Evolutionary conservation across 1,140 invertebrate species (phyloP).

Genomic region (Hylyphantes graminicola): DNA sequence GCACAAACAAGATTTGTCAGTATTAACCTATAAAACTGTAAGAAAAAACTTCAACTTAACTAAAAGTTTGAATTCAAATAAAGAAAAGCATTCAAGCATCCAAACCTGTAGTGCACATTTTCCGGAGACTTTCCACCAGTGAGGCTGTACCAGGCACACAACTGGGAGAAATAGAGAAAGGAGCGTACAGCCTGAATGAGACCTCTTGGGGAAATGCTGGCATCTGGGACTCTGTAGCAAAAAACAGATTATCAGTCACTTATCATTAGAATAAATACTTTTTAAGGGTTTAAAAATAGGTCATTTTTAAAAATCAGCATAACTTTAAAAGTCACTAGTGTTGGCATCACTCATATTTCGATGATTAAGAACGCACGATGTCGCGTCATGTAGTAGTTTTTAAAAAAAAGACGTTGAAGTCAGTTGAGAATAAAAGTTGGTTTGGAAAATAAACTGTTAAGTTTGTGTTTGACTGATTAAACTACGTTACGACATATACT

Average conservation of each 20-base stretch:
- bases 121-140: constrained; percentile 71
- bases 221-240: constrained; percentile 60
- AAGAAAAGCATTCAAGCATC: background rate
- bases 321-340: background rate
- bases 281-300: too few species aligned
- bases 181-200: constrained; percentile 92
- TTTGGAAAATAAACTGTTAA: too few species aligned
- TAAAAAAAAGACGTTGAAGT: too few species aligned
- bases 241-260: background rate
- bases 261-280: too few species aligned
- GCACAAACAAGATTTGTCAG: too few species aligned
- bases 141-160: constrained; percentile 85
- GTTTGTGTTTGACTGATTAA: too few species aligned
- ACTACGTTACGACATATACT: too few species aligned
- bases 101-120: constrained; percentile 72
- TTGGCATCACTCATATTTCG: too few species aligned
- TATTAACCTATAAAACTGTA: too few species aligned
- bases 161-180: constrained; percentile 95
- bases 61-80: background rate
- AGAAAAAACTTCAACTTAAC: background rate
- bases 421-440: too few species aligned
- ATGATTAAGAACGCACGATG: too few species aligned
- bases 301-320: background rate
- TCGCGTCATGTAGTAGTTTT: too few species aligned
- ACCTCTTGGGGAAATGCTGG: constrained; percentile 72